A percentile compares a stretch with the other conserved stretches of the same genome.
phyloP scores from a whole-genome alignment of 2,113 vertebrate species.

The Plecotus auritus region DNA sequence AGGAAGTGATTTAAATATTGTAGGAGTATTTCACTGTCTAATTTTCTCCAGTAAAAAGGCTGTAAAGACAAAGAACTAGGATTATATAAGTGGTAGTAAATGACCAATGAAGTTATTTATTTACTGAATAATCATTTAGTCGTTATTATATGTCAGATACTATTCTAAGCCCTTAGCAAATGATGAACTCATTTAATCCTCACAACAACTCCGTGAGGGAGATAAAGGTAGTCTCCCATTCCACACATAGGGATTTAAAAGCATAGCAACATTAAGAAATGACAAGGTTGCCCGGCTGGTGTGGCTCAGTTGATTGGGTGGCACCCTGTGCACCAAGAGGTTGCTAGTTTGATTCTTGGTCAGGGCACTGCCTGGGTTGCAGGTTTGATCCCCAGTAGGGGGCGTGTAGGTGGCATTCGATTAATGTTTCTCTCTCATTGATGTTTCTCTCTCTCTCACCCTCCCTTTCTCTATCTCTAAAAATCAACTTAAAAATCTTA shows the following conservation, averaged over 20 bases:
- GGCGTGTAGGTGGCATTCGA: too few species aligned
- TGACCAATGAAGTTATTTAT: not conserved
- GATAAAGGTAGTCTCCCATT: not conserved
- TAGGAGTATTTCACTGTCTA: not conserved
- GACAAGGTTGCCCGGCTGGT: too few species aligned
- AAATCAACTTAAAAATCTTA: too few species aligned
- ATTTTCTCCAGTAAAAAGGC: not conserved
- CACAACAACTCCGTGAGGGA: not conserved
- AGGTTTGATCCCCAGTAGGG: too few species aligned
- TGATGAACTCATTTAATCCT: not conserved
- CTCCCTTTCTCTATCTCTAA: too few species aligned
- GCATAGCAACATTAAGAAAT: not conserved
- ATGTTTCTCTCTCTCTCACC: too few species aligned
- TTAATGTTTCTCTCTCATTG: too few species aligned
- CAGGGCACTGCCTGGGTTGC: too few species aligned
- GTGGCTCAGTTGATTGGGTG: too few species aligned
- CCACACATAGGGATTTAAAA: not conserved
- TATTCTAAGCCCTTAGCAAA: not conserved
- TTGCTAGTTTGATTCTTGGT: too few species aligned
- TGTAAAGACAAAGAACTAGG: not conserved
- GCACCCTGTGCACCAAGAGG: too few species aligned
- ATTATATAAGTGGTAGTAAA: not conserved
- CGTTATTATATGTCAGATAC: not conserved
- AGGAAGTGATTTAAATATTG: conserved; percentile 27
- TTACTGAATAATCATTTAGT: not conserved